Percentiles rank a stretch among this genome's conserved stretches.
Evolutionary conservation across 2,888 invertebrate genomes (phyloP).

Genomic region (Drosophila prostipennis): DNA sequence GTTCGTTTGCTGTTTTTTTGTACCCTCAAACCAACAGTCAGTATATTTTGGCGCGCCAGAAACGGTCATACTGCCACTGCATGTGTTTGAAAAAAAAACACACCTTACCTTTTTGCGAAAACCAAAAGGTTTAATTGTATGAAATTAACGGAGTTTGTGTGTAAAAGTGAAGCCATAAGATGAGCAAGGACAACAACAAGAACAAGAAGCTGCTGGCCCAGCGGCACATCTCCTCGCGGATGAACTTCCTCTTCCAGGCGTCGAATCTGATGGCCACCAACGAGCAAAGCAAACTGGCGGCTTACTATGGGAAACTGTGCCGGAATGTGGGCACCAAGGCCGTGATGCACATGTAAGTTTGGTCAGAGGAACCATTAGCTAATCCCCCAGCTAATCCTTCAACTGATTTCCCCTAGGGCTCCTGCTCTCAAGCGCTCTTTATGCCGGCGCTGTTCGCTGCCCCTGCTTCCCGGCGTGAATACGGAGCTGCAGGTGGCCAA

Average conservation of each 20-base stretch:
- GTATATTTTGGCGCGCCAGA: background rate
- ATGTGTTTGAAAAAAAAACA: conserved; percentile 17
- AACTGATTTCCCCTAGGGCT: conserved; percentile 61
- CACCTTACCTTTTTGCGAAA: background rate
- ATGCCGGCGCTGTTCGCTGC: conserved; percentile 82
- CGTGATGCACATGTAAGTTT: conserved; percentile 82
- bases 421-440: conserved; percentile 82
- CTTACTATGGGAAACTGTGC: conserved; percentile 82
- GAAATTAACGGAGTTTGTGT: background rate
- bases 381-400: background rate
- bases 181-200: conserved; percentile 54
- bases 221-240: conserved; percentile 59
- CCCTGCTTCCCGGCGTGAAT: conserved; percentile 78
- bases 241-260: conserved; percentile 84
- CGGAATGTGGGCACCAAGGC: conserved; percentile 82
- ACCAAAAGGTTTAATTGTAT: too few species aligned
- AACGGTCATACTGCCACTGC: conserved; percentile 14
- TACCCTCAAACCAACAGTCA: background rate
- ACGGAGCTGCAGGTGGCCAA: conserved; percentile 59
- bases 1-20: too few species aligned
- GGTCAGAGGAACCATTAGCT: too few species aligned
- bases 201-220: conserved; percentile 50
- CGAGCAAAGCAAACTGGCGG: conserved; percentile 73
- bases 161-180: conserved; percentile 3
- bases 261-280: conserved; percentile 81